Base-by-base conservation (phyloP, 2,113 vertebrate genomes). In the Oreochromis spilurus region DNA sequence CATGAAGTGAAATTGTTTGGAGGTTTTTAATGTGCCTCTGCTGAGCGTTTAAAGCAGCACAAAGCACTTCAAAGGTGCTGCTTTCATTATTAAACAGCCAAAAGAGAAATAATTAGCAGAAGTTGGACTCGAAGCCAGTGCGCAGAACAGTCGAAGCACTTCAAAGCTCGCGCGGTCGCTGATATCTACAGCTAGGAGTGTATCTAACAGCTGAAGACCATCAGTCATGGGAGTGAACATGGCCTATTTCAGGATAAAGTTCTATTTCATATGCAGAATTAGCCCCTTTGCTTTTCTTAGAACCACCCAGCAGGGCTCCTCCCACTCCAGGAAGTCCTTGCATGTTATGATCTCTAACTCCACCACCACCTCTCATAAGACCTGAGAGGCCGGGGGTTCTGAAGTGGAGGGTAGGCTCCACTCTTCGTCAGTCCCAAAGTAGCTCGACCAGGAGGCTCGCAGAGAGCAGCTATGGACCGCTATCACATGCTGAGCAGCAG, bases 241-340 rank as follows among this genome's bases (percentile, higher is more conserved):
- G 14, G 21, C 16, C 82, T 86, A 38, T 91, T 83, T 85, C 7
- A 29, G 62, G 81, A 85, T 86, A 40, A 90, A 86, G 57, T 87
- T 83, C 67, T 65, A 4, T 70, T 65, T 6, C 4, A 12, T 45
- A 4, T 78, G 16, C 53, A 80, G 84, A 84, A 38, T 88, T 65
- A 31, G 89, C 84, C 16, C 34, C 48, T 79, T 45, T 58, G 52
- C 88, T 90, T 91, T 92, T 93, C 87, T 88, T 80, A 84, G 85
- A 84, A 86, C 4, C 60, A 14, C 6, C 40, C 54, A 48, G 52
- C 78, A 79, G 84, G 82, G 19, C 78, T 13, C 92, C 83, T 89
- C 91, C 90, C 86, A 83, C 83, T 78, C 13, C 14, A 91, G 58
- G 89, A 85, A 82, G 88, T 81, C 82, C 81, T 38, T 29, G 11